A percentile compares a stretch with the other conserved stretches of the same genome.
Conservation (phyloP, 2,797 vertebrate genomes). For the Darevskia mixta region DNA sequence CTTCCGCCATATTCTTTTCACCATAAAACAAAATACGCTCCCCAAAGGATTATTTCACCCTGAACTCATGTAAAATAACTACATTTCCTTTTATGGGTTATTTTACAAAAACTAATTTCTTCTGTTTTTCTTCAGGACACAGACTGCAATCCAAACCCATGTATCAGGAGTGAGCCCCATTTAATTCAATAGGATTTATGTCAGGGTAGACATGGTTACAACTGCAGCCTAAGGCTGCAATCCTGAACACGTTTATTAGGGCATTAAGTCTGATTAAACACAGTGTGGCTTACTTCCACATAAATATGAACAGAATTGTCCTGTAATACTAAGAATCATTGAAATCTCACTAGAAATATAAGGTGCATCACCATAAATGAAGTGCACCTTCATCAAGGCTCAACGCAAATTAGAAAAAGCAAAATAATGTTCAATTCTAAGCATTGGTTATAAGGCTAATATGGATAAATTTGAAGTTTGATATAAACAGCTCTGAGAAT, state of each 20-base stretch:
- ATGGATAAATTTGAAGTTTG: not conserved
- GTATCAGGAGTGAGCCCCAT: too few relatives aligned
- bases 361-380: not conserved
- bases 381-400: not conserved
- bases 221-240: not conserved
- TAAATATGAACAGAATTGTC: not conserved
- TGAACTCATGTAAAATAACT: conserved; percentile 44
- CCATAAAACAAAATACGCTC: conserved; percentile 32
- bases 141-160: not conserved
- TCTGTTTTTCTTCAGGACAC: conserved; percentile 30
- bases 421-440: not conserved
- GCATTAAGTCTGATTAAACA: not conserved
- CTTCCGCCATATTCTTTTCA: conserved; percentile 21
- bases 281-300: not conserved
- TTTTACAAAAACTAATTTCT: conserved; percentile 42
- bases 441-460: not conserved
- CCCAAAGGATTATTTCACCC: conserved; percentile 44
- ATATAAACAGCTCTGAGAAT: not conserved
- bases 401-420: not conserved
- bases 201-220: too few relatives aligned
- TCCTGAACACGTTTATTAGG: not conserved
- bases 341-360: not conserved
- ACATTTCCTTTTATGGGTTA: not conserved
- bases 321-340: not conserved
- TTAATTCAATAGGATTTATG: too few relatives aligned